Conservation (phyloP, 2,888 invertebrate species). For the Steinernema scapterisci region DNA sequence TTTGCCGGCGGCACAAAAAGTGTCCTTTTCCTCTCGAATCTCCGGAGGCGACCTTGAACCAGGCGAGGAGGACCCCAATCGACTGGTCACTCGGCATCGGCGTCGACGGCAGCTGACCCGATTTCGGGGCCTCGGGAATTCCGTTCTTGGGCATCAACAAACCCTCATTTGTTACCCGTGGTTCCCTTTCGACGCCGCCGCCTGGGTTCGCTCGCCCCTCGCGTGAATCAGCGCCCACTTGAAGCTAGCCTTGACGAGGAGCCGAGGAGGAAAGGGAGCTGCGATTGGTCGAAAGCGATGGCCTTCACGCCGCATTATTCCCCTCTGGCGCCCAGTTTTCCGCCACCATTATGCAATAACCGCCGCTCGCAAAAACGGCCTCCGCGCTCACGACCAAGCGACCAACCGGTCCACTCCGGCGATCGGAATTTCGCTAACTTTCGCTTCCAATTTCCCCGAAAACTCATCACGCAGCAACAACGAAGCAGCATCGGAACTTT, state of each 20-base stretch:
- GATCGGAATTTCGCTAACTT: slow-evolving; percentile 28
- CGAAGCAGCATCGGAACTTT: background rate
- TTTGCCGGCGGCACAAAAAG: slow-evolving; percentile 7
- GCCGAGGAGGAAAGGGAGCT: too few relatives aligned
- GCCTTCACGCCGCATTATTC: slow-evolving; percentile 32
- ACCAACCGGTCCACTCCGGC: slow-evolving; percentile 27
- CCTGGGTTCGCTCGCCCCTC: too few relatives aligned
- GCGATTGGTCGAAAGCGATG: slow-evolving; percentile 23
- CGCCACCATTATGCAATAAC: slow-evolving; percentile 31
- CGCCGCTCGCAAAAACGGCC: slow-evolving; percentile 31
- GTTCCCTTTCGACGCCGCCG: slow-evolving; percentile 14
- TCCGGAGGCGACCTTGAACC: slow-evolving; percentile 11
- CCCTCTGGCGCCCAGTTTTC: slow-evolving; percentile 32
- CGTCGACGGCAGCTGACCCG: slow-evolving; percentile 18
- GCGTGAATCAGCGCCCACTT: slow-evolving; percentile 18
- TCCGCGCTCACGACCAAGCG: slow-evolving; percentile 1
- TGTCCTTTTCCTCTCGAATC: slow-evolving; percentile 10
- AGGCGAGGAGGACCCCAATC: background rate
- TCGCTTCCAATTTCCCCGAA: slow-evolving; percentile 29
- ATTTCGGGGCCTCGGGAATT: background rate
- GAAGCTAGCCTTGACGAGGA: slow-evolving; percentile 28
- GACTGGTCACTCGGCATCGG: slow-evolving; percentile 6
- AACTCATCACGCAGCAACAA: slow-evolving; percentile 5
- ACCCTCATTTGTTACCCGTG: background rate
- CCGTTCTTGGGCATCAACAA: background rate